These are phyloP conservation scores for Drosophila leonis DNA, from an alignment of 2,888 invertebrate species.

Conservation along the genomic window DNA sequence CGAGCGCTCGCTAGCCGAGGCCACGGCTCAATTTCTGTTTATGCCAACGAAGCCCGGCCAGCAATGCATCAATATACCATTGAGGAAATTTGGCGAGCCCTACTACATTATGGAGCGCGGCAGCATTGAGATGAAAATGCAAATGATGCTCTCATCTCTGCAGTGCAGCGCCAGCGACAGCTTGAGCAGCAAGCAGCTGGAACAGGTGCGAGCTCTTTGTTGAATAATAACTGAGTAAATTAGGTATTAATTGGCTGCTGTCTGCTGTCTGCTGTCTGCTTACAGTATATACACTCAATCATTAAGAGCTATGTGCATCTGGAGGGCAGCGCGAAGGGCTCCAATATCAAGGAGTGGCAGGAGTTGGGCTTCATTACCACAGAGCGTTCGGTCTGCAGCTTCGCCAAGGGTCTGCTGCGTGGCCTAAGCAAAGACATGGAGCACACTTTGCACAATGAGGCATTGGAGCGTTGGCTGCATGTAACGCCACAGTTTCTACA, in stretches of 20 bases:
- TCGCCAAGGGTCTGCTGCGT: slow-evolving; percentile 87
- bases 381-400: slow-evolving; percentile 87
- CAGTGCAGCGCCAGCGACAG: slow-evolving; percentile 54
- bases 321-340: slow-evolving; percentile 87
- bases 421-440: slow-evolving; percentile 79
- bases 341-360: slow-evolving; percentile 87
- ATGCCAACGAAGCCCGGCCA: slow-evolving; percentile 85
- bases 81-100: slow-evolving; percentile 89
- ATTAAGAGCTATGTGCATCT: slow-evolving; percentile 91
- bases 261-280: no score
- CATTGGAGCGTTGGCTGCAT: slow-evolving; percentile 85
- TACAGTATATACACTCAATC: slow-evolving; percentile 91
- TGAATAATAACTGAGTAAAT: not conserved
- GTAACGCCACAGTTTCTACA: slow-evolving; percentile 86
- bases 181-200: slow-evolving; percentile 75
- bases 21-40: slow-evolving; percentile 89
- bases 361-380: slow-evolving; percentile 87
- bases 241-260: not conserved
- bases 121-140: slow-evolving; percentile 88
- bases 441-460: slow-evolving; percentile 70
- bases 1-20: slow-evolving; percentile 89
- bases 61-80: slow-evolving; percentile 83
- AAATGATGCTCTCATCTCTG: slow-evolving; percentile 70
- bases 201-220: slow-evolving; percentile 65
- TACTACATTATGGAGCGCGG: slow-evolving; percentile 90